Evolutionary conservation across 2,888 invertebrate genomes (phyloP).

Genomic region (Hyposoter dolosus): DNA sequence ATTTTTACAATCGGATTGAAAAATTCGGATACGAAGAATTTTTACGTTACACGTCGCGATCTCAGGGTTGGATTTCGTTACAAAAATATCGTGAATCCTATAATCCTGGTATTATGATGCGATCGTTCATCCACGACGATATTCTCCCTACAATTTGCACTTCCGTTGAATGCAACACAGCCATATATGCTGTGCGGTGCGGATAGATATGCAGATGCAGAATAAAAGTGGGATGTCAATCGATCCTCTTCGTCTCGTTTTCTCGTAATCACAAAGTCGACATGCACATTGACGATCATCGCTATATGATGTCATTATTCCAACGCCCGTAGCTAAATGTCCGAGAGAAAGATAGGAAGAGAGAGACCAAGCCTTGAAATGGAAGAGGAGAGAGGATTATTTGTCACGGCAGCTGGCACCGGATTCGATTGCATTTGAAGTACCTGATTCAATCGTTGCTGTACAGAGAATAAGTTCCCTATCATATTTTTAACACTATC

Average conservation of each 20-base stretch:
- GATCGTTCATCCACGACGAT: constrained; percentile 27
- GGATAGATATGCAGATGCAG: constrained; percentile 34
- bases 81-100: constrained; percentile 43
- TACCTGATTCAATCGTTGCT: constrained; percentile 74
- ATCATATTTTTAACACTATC: background rate
- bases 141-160: constrained; percentile 5
- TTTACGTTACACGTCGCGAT: constrained; percentile 1
- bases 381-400: constrained; percentile 53
- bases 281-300: constrained; percentile 62
- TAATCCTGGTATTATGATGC: constrained; percentile 46
- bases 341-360: constrained; percentile 50
- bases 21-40: background rate
- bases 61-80: constrained; percentile 15
- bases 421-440: constrained; percentile 79
- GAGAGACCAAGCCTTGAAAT: constrained; percentile 37
- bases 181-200: constrained; percentile 2
- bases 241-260: constrained; percentile 43
- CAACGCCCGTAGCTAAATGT: constrained; percentile 74
- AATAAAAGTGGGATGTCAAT: constrained; percentile 44
- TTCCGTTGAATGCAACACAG: constrained; percentile 18
- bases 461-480: constrained; percentile 25
- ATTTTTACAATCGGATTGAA: background rate
- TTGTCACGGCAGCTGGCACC: constrained; percentile 68
- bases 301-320: constrained; percentile 78
- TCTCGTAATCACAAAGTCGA: constrained; percentile 42